Conservation (phyloP, 1,140 invertebrate species). For the Panonychus citri region DNA sequence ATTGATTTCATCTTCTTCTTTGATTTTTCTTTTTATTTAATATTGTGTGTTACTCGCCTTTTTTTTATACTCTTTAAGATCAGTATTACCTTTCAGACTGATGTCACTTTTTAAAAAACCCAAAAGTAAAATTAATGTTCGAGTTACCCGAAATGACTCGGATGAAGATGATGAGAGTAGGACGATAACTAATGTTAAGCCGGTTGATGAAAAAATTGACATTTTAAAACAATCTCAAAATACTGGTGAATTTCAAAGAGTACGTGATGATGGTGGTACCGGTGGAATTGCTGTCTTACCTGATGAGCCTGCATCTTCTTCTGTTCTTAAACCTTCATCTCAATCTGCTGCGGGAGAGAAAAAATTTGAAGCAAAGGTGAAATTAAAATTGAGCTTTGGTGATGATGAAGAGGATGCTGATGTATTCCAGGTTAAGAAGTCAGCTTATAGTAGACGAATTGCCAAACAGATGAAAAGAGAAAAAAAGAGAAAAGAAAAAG, state of each 20-base stretch:
- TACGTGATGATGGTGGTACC: not conserved
- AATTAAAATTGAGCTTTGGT: not conserved
- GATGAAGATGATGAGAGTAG: constrained; percentile 17
- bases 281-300: too few relatives aligned
- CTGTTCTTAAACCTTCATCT: too few relatives aligned
- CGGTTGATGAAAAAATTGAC: not conserved
- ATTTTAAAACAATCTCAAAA: not conserved
- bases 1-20: too few relatives aligned
- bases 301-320: too few relatives aligned
- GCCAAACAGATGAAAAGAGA: constrained; percentile 52
- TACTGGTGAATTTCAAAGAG: not conserved
- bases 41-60: too few relatives aligned
- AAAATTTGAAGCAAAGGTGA: not conserved
- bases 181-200: too few relatives aligned
- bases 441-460: constrained; percentile 67
- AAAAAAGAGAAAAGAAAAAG: constrained; percentile 24
- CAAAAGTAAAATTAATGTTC: constrained; percentile 52
- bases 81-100: too few relatives aligned
- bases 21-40: too few relatives aligned
- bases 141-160: constrained; percentile 44
- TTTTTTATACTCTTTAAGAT: too few relatives aligned
- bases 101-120: constrained; percentile 75
- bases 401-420: constrained; percentile 1
- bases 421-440: constrained; percentile 81
- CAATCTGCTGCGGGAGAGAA: too few relatives aligned